phyloP scores from a whole-genome alignment of 2,888 invertebrate species.

The Drosophila paramelanica region DNA sequence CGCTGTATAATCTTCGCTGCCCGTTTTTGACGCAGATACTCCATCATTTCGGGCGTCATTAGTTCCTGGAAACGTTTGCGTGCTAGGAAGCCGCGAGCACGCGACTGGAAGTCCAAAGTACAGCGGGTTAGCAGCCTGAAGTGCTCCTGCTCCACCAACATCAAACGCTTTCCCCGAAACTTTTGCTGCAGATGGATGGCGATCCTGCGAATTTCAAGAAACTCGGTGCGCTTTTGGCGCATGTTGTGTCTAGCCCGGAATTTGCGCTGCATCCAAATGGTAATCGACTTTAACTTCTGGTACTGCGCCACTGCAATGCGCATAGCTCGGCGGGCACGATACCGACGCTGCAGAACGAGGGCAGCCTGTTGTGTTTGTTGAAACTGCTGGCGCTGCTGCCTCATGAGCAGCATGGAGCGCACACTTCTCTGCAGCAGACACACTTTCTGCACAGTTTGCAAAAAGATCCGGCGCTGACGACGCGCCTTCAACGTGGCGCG shows the following conservation, averaged over 20 bases:
- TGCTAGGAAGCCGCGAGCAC: conserved; percentile 86
- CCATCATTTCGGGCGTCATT: conserved; percentile 85
- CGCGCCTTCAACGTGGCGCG: conserved; percentile 78
- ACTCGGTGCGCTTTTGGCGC: conserved; percentile 61
- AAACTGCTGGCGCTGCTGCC: conserved; percentile 40
- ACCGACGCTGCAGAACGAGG: conserved; percentile 82
- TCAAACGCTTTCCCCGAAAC: conserved; percentile 85
- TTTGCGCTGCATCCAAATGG: conserved; percentile 79
- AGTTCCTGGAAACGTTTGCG: conserved; percentile 85
- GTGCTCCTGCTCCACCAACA: conserved; percentile 81
- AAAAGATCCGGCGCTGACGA: conserved; percentile 43
- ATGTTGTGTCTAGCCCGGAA: conserved; percentile 76
- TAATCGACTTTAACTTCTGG: conserved; percentile 71
- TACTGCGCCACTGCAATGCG: conserved; percentile 72
- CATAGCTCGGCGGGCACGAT: conserved; percentile 83
- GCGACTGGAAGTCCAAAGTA: conserved; percentile 77
- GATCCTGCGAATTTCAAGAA: conserved; percentile 58
- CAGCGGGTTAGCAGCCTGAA: conserved; percentile 60
- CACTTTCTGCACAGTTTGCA: conserved; percentile 35
- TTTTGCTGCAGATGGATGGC: conserved; percentile 80
- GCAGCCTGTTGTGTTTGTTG: conserved; percentile 31
- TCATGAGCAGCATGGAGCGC: conserved; percentile 76
- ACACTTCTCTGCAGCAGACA: conserved; percentile 82
- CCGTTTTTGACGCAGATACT: conserved; percentile 84
- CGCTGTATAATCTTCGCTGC: conserved; percentile 89